phyloP scores from a whole-genome alignment of 53 echinoderm and acorn worm species.

The Arbacia lixula region DNA sequence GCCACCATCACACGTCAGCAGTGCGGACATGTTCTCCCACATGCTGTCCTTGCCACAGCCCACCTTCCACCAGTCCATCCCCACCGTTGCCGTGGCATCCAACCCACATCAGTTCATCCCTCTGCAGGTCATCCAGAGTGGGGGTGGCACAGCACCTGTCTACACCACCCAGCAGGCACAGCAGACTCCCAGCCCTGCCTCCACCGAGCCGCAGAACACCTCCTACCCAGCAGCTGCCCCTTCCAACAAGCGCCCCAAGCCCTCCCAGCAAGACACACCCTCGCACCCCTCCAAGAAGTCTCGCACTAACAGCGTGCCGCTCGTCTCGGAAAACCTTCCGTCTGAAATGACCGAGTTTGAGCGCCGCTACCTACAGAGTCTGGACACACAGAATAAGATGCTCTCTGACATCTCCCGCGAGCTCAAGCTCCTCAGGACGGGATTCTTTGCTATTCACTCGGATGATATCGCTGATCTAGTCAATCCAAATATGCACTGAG shows the following conservation, averaged over 20 bases:
- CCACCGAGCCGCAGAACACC: not conserved
- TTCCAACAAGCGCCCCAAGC: not conserved
- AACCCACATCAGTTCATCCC: not conserved
- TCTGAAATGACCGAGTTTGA: slow-evolving; percentile 34
- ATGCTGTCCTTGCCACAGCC: not conserved
- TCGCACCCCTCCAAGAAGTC: slow-evolving; percentile 13
- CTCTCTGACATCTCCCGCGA: slow-evolving; percentile 26
- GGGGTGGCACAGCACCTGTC: not conserved
- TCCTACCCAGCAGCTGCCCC: not conserved
- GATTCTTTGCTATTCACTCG: slow-evolving; percentile 49
- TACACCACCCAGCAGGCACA: not conserved
- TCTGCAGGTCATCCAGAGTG: slow-evolving; percentile 12
- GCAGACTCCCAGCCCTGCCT: not conserved
- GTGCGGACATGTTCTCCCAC: not conserved
- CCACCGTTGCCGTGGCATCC: not conserved
- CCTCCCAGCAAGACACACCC: not conserved
- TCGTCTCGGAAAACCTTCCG: slow-evolving; percentile 29
- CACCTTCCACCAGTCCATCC: not conserved
- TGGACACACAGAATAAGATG: slow-evolving; percentile 50
- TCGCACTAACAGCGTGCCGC: slow-evolving; percentile 2
- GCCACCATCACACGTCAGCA: slow-evolving; percentile 1
- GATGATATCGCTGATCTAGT: slow-evolving; percentile 40
- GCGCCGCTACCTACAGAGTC: slow-evolving; percentile 3
- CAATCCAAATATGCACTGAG: slow-evolving; percentile 31
- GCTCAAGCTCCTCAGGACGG: slow-evolving; percentile 36